Base-by-base conservation (phyloP, 1,140 invertebrate species). In the Zaprionus tsacasi region DNA sequence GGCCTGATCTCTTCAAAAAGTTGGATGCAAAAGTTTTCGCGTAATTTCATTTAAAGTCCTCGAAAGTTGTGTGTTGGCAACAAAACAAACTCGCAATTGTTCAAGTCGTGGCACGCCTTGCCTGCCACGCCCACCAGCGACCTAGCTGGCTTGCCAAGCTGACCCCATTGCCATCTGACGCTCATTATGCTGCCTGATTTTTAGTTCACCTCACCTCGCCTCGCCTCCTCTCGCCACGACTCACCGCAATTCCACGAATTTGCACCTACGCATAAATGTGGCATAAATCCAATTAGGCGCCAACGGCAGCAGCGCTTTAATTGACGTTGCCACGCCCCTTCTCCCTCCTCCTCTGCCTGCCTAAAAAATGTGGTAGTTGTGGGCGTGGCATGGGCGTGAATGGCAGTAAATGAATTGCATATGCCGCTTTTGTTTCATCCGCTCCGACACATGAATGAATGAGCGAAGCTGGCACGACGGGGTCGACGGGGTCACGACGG, bases 31-130 rank as follows among this genome's bases (percentile, higher is more conserved):
- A 88, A 88, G 58, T 88, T 88, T 88, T 79, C 85, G 85, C 85
- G 81, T 88, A 89, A 88, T 88, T 88, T 88, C 85, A 88, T 88
- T 88, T 88, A 85, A 89, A 88, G 85, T 88, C 85, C 85, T 88
- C 71, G 81, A 88, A 88, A 88, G 78, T 88, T 88, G 78, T 73
- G 78, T 58, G 73, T 60, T 60, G 33, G 50, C 70, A 21, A n/a
- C 68, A 67, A 56, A 70, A n/a, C n/a, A n/a, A 85, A 85, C 66
- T 81, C 81, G 74, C 83, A 88, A 88, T 88, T 88, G 85, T 89
- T 88, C 25, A 10, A 27, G 40, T 56, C 21, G 17, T 6, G 59
- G 63, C 57, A 59, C 70, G 83, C 77, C 6, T 79, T 72, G 83
- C 77, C 40, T 63, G 60, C 17, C 69, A 61, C 30, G 33, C 43